Evolutionary conservation across 2,113 vertebrate genomes (phyloP).

Genomic region (Ceuthmochares aereus): DNA sequence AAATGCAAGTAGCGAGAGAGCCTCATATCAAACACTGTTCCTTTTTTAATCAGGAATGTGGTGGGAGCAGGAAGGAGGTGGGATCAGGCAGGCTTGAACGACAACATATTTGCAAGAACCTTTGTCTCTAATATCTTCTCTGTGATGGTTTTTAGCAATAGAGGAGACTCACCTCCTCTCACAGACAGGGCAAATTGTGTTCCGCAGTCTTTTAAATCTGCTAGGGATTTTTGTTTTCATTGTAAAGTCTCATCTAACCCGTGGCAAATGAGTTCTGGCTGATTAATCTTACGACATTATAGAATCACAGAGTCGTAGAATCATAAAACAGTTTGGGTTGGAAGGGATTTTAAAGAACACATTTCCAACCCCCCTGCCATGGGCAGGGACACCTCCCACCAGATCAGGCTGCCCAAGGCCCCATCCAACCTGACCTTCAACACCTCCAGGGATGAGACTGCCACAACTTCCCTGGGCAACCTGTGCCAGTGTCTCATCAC

Average conservation of each 20-base stretch:
- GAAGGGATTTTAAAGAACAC: no score
- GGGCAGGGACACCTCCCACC: no score
- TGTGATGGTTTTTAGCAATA: neutral
- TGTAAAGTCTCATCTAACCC: neutral
- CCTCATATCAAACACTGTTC: neutral
- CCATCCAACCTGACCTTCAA: no score
- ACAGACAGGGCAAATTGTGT: neutral
- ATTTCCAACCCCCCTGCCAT: no score
- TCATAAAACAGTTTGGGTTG: no score
- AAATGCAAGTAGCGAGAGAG: neutral
- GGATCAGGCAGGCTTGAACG: neutral
- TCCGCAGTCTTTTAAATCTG: no score
- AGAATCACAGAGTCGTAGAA: no score
- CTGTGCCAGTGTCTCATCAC: no score
- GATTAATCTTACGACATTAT: neutral
- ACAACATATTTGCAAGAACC: constrained; percentile 9
- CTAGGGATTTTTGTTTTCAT: neutral
- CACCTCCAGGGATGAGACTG: no score
- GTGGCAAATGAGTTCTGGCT: neutral
- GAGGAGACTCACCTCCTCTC: neutral
- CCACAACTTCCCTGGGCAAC: no score
- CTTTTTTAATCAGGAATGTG: neutral
- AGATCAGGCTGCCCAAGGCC: no score
- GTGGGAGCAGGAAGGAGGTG: neutral
- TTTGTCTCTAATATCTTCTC: neutral